Base-by-base conservation (phyloP, 2,797 vertebrate genomes). In the Muscicapa comitata region DNA sequence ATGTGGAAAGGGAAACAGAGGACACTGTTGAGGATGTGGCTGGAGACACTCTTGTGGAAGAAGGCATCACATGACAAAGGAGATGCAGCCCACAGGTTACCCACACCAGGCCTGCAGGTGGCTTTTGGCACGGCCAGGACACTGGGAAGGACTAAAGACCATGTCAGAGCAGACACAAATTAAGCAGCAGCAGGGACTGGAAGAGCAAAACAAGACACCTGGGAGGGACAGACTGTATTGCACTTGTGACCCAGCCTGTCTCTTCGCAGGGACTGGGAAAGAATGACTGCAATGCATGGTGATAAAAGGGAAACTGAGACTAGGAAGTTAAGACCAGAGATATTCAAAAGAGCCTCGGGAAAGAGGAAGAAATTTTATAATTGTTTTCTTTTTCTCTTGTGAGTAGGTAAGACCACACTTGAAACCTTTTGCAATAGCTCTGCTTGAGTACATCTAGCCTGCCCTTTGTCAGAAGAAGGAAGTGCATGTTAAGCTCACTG, bases 361-460 rank as follows among this genome's bases (percentile, higher is more conserved):
- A 75, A 4, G 10, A 61, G 29, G 1, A 50, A 12, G 16, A 74
- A 71, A 78, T 15, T 79, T 66, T n/a, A 23, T 42, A 63, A 37
- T 23, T 11, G 1, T 17, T 65, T 48, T 70, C 7, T 61, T 78
- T 63, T 80, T 26, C 25, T 61, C 13, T 58, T 68, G 16, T 81
- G 37, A 40, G 25, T 86, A 95, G 71, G 50, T 59, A 91, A 83
- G 54, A 40, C 48, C 78, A 85, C 43, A 51, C 20, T 62, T 73
- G 68, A 71, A 93, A 76, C 14, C 31, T 55, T 94, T 88, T 79
- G 19, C 29, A 89, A 81, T 43, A 93, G 23, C 67, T 82, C 74
- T 54, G 66, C 62, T 83, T 25, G 53, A 83, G 50, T 55, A 58
- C 42, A 47, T 92, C 33, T 76, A 47, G 28, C 77, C 89, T 95